These are phyloP conservation scores for Lutjanus argentimaculatus DNA, from an alignment of 2,797 vertebrate genomes.

Conservation along the genomic window DNA sequence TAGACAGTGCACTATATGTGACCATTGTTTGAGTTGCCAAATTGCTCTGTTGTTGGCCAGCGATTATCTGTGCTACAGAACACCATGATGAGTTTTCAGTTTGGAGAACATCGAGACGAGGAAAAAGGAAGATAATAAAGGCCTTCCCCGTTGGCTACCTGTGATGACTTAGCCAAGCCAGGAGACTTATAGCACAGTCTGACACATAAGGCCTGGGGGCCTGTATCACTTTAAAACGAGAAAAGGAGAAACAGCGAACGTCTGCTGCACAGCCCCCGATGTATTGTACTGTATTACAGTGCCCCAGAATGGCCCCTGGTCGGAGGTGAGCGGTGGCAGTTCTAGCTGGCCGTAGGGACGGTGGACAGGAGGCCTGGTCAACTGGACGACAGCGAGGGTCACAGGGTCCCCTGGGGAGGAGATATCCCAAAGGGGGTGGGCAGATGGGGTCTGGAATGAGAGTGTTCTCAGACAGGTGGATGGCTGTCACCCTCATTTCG, in stretches of 20 bases:
- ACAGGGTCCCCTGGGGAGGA: constrained; percentile 79
- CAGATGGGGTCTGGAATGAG: constrained; percentile 84
- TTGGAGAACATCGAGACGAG: constrained; percentile 65
- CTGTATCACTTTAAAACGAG: constrained; percentile 74
- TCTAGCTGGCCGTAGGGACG: constrained; percentile 59
- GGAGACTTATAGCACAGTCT: constrained; percentile 62
- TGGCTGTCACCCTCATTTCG: constrained; percentile 86
- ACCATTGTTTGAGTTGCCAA: constrained; percentile 79
- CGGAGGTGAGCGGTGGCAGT: constrained; percentile 57
- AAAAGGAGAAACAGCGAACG: constrained; percentile 57
- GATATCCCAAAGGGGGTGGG: constrained; percentile 78
- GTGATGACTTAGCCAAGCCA: constrained; percentile 75
- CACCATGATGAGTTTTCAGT: constrained; percentile 75
- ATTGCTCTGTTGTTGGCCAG: constrained; percentile 74
- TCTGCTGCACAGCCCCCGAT: constrained; percentile 39
- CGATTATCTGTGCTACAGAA: constrained; percentile 76
- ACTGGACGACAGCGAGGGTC: constrained; percentile 83
- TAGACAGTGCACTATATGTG: constrained; percentile 70
- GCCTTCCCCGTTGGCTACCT: constrained; percentile 69
- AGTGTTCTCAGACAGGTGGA: constrained; percentile 86
- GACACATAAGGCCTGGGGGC: constrained; percentile 57
- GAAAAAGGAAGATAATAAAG: constrained; percentile 67
- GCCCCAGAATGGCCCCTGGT: constrained; percentile 63
- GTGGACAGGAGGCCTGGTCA: constrained; percentile 77
- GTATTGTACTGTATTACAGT: constrained; percentile 62